Evolutionary conservation across 1,140 invertebrate species (phyloP).

Genomic region (Ceratoteleas bidentatus): DNA sequence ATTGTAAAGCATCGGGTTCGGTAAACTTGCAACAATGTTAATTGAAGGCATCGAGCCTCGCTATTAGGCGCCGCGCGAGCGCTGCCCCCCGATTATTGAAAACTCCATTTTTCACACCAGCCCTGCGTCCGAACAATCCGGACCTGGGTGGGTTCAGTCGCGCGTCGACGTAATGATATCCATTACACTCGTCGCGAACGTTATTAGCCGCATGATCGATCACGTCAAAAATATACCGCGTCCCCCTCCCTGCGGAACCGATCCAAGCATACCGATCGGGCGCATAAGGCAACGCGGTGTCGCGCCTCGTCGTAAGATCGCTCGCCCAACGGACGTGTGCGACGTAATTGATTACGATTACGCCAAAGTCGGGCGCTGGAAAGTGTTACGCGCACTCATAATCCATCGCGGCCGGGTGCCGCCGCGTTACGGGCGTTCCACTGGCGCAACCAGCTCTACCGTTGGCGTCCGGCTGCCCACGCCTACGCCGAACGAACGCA

Average conservation of each 20-base stretch:
- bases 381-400: conserved; percentile 52
- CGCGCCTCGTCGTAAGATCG: conserved; percentile 12
- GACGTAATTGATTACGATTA: conserved; percentile 38
- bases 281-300: conserved; percentile 22
- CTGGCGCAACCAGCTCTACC: conserved; percentile 57
- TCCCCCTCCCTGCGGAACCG: not conserved
- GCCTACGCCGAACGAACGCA: conserved; percentile 58
- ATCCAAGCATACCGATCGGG: not conserved
- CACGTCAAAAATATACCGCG: not conserved
- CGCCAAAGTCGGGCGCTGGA: conserved; percentile 21
- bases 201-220: not conserved
- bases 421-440: conserved; percentile 67
- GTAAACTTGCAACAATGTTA: too few relatives aligned
- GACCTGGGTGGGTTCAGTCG: too few relatives aligned
- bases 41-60: too few relatives aligned
- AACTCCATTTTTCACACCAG: too few relatives aligned
- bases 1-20: too few relatives aligned
- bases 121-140: too few relatives aligned
- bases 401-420: conserved; percentile 47
- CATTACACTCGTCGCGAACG: not conserved
- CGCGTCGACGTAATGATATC: too few relatives aligned
- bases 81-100: too few relatives aligned
- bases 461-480: conserved; percentile 57
- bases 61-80: too few relatives aligned
- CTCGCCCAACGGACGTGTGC: conserved; percentile 19